Conservation (phyloP, 2,113 vertebrate species). For the Odocoileus hemionus region DNA sequence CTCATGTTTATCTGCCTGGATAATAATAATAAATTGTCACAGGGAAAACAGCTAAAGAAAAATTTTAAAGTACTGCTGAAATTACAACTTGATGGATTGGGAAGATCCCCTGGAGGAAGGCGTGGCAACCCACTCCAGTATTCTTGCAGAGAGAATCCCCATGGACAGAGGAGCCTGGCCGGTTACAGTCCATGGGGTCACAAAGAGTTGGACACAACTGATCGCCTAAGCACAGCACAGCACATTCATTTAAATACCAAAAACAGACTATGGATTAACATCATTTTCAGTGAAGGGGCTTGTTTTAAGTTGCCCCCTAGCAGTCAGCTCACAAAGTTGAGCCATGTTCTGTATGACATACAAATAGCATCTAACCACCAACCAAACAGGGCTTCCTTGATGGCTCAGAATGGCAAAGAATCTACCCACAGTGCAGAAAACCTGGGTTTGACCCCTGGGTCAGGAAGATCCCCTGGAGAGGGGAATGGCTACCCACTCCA, state of each 20-base stretch:
- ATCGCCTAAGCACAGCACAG: not conserved
- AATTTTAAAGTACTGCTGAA: not conserved
- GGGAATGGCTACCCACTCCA: not conserved
- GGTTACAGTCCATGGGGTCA: not conserved
- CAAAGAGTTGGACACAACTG: not conserved
- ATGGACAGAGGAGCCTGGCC: not conserved
- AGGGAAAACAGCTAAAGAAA: not conserved
- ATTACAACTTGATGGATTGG: not conserved
- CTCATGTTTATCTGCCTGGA: not conserved
- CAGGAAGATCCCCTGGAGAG: not conserved
- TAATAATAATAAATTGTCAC: not conserved
- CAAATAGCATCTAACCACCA: not conserved
- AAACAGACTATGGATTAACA: not conserved
- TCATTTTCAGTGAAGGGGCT: not conserved
- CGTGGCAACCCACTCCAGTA: not conserved
- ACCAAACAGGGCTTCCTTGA: not conserved
- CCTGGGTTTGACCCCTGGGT: fast-evolving
- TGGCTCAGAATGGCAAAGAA: not conserved
- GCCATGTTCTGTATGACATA: not conserved
- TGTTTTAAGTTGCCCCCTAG: not conserved
- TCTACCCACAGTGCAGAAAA: not conserved
- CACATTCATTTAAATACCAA: not conserved
- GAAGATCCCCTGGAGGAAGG: not conserved
- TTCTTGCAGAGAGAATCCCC: not conserved
- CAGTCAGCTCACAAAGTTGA: not conserved